These are phyloP conservation scores for Drosophila dives DNA, from an alignment of 2,888 invertebrate genomes.

Conservation along the genomic window DNA sequence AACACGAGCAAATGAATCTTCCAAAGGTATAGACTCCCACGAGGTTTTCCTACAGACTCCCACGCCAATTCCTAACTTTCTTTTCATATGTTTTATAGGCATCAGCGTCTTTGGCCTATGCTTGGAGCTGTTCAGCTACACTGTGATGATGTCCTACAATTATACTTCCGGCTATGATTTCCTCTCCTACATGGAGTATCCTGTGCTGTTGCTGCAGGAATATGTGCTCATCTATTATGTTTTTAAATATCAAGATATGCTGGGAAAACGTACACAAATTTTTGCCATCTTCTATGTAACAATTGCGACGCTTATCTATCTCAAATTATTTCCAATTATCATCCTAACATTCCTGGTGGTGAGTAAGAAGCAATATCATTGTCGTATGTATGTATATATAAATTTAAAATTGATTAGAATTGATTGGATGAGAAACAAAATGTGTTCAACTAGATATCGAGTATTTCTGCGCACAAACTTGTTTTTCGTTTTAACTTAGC, in stretches of 20 bases:
- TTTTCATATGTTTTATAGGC: conserved; percentile 60
- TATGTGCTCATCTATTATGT: conserved; percentile 90
- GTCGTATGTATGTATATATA: neutral
- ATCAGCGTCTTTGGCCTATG: conserved; percentile 83
- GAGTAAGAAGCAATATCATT: conserved; percentile 72
- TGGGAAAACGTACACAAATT: conserved; percentile 85
- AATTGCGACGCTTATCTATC: conserved; percentile 85
- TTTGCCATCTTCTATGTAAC: conserved; percentile 85
- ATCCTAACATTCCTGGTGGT: conserved; percentile 84
- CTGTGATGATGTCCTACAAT: conserved; percentile 93
- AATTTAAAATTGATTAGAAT: conserved; percentile 37
- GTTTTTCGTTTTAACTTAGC: conserved; percentile 34
- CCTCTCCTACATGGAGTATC: conserved; percentile 93
- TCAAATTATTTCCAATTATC: conserved; percentile 79
- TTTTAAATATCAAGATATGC: conserved; percentile 88
- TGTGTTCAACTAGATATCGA: conserved; percentile 19
- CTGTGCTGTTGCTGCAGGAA: conserved; percentile 91
- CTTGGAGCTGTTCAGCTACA: conserved; percentile 88
- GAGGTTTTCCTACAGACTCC: neutral
- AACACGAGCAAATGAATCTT: conserved; percentile 88
- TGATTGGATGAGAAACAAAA: conserved; percentile 6
- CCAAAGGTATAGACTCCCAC: conserved; percentile 87
- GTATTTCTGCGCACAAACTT: conserved; percentile 27
- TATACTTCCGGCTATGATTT: conserved; percentile 90
- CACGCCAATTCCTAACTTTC: conserved; percentile 14